Evolutionary conservation across 2,113 vertebrate species (phyloP), one percentile per base, ranked within the genome.

Genomic region (Zapornia atra): DNA sequence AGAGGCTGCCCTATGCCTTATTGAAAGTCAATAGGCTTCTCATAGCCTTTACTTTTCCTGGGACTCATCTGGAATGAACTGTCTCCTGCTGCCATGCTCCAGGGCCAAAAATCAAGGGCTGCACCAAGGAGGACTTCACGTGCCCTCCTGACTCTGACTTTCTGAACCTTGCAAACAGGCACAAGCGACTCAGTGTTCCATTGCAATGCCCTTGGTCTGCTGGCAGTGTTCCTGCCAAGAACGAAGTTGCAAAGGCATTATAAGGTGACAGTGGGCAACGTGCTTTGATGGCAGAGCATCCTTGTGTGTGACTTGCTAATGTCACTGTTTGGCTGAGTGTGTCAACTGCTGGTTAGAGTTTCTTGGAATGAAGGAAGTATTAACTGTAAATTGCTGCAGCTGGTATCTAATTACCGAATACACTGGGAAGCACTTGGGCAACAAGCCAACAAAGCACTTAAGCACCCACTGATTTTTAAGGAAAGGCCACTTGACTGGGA

Each of bases 401-500:
- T 96, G 78, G 53, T 92, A 24, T 66, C 73, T 96, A 89, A 95
- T 96, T 96, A 72, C 87, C 63, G 82, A 89, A 80, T 46, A 80
- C 66, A 6, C 22, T 90, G 93, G 95, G 94, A 96, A 94, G 81
- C 66, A 10, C 44, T 90, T 56, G 79, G 96, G 96, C 73, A 0
- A 18, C 53, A 79, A 21, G 95, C 90, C 95, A 97, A 21, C 44
- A 95, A 90, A 93, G 87, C 94, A 97, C 96, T 96, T 95, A 97
- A 73, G 93, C 63, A 90, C 94, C 95, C 94, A 76, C 78, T 80
- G 89, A 28, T 91, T 96, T 96, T 94, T 65, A 59, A 92, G 96
- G 89, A 87, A 91, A 80, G 66, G 70, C 36, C 61, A 70, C 75
- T 94, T 69, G 72, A 14, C 91, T 91, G 93, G 93, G 78, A 46